Base-by-base conservation (phyloP, 2,888 invertebrate species). In the Mermis nigrescens region DNA sequence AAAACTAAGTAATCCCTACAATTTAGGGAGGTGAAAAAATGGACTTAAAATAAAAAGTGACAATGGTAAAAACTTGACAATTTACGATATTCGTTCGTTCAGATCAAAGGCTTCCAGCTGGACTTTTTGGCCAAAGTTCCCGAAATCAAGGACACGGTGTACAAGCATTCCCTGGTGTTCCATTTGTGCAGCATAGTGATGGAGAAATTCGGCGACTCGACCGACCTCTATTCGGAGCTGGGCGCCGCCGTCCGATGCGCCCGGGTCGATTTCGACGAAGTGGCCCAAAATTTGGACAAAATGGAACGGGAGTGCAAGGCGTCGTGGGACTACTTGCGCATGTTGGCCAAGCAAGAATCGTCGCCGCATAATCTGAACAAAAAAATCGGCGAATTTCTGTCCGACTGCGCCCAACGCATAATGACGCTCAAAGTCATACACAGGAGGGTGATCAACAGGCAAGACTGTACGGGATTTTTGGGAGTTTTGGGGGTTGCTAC, bases 71-170 rank as follows among this genome's bases (percentile, higher is more conserved):
- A n/a, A n/a, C n/a, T n/a, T n/a, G n/a, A n/a, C n/a, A n/a, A n/a
- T n/a, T n/a, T n/a, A n/a, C n/a, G n/a, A n/a, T n/a, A n/a, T n/a
- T n/a, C n/a, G n/a, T 61, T 61, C 62, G 69, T 66, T 60, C 72
- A 81, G 80, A 87, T 88, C 45, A 89, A 88, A 77, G 98, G 95
- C 29, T 98, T 98, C 77, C 87, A 92, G 73, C 81, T 98, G 66
- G 95, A 98, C 70, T 99, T 95, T 76, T 80, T 99, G 69, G 82
- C 90, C 54, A 94, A 95, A 79, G 76, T 79, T 19, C 28, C 65
- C 66, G 91, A 99, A 79, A 91, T 99, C 51, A 92, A 95, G 77
- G 95, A 95, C 76, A 95, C 95, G 0, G 92, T 98, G 46, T 91
- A 98, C 75, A 99, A 98, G 75, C 94, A 99, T 76, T 91, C 95